Evolutionary conservation across 1,140 invertebrate genomes (phyloP), one percentile per base, ranked within the genome.

Genomic region (Brachionus koreanus): DNA sequence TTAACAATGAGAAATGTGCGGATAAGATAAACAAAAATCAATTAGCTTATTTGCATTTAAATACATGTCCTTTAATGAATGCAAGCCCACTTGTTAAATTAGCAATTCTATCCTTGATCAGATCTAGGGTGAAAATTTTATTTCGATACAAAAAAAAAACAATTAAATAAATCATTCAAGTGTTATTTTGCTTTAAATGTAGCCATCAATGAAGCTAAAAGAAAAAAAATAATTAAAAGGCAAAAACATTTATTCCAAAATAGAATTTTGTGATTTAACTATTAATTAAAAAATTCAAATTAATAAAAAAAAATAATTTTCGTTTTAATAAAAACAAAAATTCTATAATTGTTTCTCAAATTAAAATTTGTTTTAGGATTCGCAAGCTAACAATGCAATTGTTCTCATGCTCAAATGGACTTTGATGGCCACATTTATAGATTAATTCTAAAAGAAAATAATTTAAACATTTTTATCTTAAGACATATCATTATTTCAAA

Each of bases 161-260:
- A 69, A 69, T 69, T 69, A 69, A 69, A 69, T 39, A 69, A 69
- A 69, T 69, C 35, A 69, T 69, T 69, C 33, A 37, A 39, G 65
- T 69, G 35, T 69, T 19, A n/a, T 67, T 39, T 25, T 63, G 7
- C 4, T 63, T 23, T 23, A 7, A 19, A 29, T 29, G 10, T 63
- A 23, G 16, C 13, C 37, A n/a, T n/a, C 65, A 39, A 37, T 37
- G 49, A 0, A 57, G 49, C 49, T 16, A 57, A 4, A 69, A 33
- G 13, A 69, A 69, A 39, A 69, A 69, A 33, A 33, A 12, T 69
- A 69, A 69, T 69, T 57, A 57, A 57, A 57, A 57, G 49, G 49
- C 49, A 57, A 57, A 57, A 57, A 57, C 16, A 57, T 57, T 57
- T 19, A 57, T 57, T 19, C 9, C 19, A 57, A 57, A 57, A 57